phyloP scores from a whole-genome alignment of 2,797 vertebrate species.

The Loriculus beryllinus region DNA sequence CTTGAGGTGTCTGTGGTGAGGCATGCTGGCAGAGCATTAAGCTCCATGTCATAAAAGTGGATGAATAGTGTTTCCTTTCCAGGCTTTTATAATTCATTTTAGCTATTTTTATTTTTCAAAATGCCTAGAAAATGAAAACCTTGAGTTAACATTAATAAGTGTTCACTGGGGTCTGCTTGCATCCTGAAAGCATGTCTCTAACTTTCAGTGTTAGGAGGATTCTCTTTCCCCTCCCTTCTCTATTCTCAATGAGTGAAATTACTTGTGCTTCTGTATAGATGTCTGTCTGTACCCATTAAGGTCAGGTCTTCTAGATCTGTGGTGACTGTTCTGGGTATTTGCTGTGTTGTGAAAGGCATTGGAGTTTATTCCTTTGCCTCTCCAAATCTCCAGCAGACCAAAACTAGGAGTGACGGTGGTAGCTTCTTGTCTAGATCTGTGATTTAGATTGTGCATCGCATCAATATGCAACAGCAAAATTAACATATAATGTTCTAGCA shows the following conservation, averaged over 20 bases:
- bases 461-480: not conserved
- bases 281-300: not conserved
- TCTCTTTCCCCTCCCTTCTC: rapidly evolving
- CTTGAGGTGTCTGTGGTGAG: not conserved
- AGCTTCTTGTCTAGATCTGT: not conserved
- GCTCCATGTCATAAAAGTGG: not conserved
- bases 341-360: not conserved
- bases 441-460: not conserved
- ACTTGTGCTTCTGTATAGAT: not conserved
- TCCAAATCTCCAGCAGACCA: not conserved
- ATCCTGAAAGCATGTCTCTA: not conserved
- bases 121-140: not conserved
- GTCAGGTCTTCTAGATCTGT: not conserved
- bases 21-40: not conserved
- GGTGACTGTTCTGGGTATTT: not conserved
- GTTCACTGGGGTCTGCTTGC: not conserved
- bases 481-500: not conserved
- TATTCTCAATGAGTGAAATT: not conserved
- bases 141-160: not conserved
- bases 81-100: not conserved
- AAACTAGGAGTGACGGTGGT: not conserved
- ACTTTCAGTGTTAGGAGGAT: not conserved
- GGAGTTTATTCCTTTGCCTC: not conserved
- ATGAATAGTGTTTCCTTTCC: not conserved
- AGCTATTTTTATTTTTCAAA: not conserved